Conservation (phyloP, 2,797 vertebrate species). For the Urosaurus nigricauda region DNA sequence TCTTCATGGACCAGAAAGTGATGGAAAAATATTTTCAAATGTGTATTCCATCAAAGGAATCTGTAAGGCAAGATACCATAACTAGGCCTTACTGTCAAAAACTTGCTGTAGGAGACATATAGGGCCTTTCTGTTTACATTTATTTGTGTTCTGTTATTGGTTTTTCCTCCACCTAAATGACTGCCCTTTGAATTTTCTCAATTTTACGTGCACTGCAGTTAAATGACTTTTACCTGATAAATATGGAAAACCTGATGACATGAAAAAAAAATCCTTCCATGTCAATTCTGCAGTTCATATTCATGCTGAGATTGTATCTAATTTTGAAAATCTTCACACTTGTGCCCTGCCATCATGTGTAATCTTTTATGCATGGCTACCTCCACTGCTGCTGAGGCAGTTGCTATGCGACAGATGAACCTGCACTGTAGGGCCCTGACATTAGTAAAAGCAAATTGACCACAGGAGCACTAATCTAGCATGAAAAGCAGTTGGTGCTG, state of each 20-base stretch:
- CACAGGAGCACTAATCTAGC: conserved; percentile 97
- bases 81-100: conserved; percentile 61
- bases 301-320: conserved; percentile 86
- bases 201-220: conserved; percentile 58
- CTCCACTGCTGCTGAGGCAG: conserved; percentile 90
- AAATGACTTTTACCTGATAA: conserved; percentile 70
- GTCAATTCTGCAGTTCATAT: conserved; percentile 81
- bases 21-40: conserved; percentile 43
- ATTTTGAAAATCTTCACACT: conserved; percentile 87
- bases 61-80: conserved; percentile 45
- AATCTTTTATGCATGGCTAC: conserved; percentile 98
- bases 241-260: conserved; percentile 75
- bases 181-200: conserved; percentile 74
- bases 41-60: conserved; percentile 52
- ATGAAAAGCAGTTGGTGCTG: conserved; percentile 91
- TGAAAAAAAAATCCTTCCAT: conserved; percentile 76
- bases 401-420: conserved; percentile 97
- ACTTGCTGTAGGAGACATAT: conserved; percentile 48
- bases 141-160: conserved; percentile 71
- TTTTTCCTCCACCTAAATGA: conserved; percentile 68
- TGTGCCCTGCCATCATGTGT: conserved; percentile 88
- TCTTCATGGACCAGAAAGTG: background rate
- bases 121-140: conserved; percentile 72
- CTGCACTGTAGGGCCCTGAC: conserved; percentile 94
- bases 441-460: conserved; percentile 99